These are phyloP conservation scores for Pollenia angustigena DNA, from an alignment of 2,888 invertebrate species.

Conservation along the genomic window DNA sequence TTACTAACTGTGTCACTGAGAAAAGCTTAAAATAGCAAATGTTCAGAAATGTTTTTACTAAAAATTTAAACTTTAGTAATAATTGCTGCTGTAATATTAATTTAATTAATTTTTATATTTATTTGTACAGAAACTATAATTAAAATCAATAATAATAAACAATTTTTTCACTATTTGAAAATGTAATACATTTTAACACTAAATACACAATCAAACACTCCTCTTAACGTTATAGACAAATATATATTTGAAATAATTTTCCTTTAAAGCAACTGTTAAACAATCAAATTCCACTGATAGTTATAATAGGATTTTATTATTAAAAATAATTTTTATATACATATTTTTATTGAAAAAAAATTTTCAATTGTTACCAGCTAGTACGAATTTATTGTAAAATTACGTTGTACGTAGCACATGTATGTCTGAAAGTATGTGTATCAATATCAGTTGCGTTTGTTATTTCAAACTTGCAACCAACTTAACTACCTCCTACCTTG, in stretches of 20 bases:
- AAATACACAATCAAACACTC: too few species aligned
- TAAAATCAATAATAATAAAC: too few species aligned
- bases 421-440: background rate
- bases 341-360: background rate
- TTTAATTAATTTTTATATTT: too few species aligned
- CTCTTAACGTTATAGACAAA: too few species aligned
- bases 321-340: background rate
- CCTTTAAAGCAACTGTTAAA: background rate
- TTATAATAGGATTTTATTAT: background rate
- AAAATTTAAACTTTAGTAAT: too few species aligned
- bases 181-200: too few species aligned
- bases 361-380: constrained; percentile 1
- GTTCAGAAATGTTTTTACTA: too few species aligned
- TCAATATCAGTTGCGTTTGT: constrained; percentile 26
- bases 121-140: too few species aligned
- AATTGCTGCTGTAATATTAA: too few species aligned
- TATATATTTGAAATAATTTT: background rate
- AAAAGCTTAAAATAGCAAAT: too few species aligned
- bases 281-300: background rate
- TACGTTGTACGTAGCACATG: background rate
- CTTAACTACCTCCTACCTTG: background rate
- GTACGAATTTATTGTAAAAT: background rate
- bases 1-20: too few species aligned
- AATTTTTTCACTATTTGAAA: too few species aligned
- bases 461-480: background rate